Evolutionary conservation across 2,797 vertebrate genomes (phyloP).

Genomic region (Sebastes diaconus): DNA sequence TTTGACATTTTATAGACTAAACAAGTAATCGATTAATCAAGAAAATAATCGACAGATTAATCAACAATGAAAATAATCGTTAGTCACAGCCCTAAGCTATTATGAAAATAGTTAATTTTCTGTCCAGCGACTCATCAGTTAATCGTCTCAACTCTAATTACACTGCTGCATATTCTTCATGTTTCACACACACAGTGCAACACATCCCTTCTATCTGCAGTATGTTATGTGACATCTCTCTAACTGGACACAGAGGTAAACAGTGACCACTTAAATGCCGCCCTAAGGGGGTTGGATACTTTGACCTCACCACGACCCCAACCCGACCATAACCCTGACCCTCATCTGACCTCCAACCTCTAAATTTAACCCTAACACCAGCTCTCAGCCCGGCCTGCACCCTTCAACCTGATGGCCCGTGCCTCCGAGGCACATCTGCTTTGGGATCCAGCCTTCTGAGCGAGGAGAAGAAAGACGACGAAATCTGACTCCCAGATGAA

Average conservation of each 20-base stretch:
- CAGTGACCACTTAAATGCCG: conserved; percentile 57
- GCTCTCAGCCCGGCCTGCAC: conserved; percentile 62
- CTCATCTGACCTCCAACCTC: conserved; percentile 70
- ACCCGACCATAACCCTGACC: conserved; percentile 81
- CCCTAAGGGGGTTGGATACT: conserved; percentile 64
- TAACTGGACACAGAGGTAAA: conserved; percentile 59
- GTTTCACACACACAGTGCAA: not conserved
- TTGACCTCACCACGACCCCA: conserved; percentile 72
- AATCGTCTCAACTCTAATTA: not conserved
- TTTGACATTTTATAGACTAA: too few relatives aligned
- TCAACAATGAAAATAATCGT: too few relatives aligned
- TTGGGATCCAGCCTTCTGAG: conserved; percentile 50
- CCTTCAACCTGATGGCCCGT: conserved; percentile 64
- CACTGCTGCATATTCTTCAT: not conserved
- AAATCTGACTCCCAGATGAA: conserved; percentile 72
- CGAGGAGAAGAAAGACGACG: conserved; percentile 48
- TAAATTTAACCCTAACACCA: conserved; percentile 82
- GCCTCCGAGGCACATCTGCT: conserved; percentile 81
- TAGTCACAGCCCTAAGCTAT: too few relatives aligned
- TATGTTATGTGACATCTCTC: not conserved
- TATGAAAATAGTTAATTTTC: not conserved
- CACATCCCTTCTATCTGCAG: not conserved
- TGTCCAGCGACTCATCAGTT: not conserved
- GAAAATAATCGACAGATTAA: too few relatives aligned
- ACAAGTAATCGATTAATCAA: too few relatives aligned